These are phyloP conservation scores for Bos taurus DNA, from an alignment of 2,113 vertebrate species.

Conservation along the genomic window DNA sequence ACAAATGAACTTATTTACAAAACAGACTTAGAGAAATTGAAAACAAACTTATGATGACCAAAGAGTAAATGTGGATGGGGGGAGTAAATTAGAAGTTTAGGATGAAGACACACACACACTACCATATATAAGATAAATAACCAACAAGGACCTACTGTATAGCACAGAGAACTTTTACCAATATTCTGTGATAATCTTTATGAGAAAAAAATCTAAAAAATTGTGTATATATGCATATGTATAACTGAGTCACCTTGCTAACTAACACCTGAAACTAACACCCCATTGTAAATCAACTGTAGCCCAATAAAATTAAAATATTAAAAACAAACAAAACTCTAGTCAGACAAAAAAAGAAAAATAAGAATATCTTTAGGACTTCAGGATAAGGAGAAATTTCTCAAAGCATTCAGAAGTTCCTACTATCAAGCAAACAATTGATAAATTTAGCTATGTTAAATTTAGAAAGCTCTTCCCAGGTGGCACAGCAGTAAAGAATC, in stretches of 20 bases:
- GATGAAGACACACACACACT: background rate
- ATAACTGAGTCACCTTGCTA: background rate
- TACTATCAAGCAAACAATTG: background rate
- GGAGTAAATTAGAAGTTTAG: background rate
- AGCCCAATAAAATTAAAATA: background rate
- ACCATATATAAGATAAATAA: background rate
- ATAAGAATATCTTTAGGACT: background rate
- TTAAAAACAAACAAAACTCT: background rate
- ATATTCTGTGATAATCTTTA: background rate
- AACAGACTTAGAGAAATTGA: background rate
- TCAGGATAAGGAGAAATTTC: background rate
- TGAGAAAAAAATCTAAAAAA: background rate
- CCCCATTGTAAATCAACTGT: background rate
- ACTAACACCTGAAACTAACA: background rate
- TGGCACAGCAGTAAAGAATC: background rate
- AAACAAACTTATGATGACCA: background rate
- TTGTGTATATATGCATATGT: background rate
- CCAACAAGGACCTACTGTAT: background rate
- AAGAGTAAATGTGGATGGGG: background rate
- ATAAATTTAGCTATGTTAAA: background rate
- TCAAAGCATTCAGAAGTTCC: background rate
- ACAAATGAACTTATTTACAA: background rate
- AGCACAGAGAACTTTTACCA: background rate
- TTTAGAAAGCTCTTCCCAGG: background rate
- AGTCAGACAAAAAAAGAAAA: background rate